Conservation (phyloP, 2,113 vertebrate genomes). For the Alethe castanea region DNA sequence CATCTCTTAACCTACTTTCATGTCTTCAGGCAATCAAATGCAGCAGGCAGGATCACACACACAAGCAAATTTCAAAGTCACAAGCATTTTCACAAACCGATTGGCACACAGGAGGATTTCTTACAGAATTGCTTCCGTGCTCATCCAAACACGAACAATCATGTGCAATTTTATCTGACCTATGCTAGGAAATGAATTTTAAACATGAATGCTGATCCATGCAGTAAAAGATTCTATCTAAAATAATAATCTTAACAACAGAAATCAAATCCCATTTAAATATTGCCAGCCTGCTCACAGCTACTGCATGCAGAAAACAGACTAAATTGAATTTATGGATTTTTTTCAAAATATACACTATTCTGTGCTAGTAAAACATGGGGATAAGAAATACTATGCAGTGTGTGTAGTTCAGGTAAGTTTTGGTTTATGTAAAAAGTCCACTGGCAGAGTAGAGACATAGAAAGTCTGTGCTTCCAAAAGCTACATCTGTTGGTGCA, state of each 20-base stretch:
- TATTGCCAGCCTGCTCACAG: neutral
- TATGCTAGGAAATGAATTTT: neutral
- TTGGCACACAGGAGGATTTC: slow-evolving; percentile 20
- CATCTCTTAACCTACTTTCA: neutral
- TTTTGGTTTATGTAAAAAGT: neutral
- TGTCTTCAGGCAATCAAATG: slow-evolving; percentile 26
- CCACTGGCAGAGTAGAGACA: neutral
- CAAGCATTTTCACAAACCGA: slow-evolving; percentile 30
- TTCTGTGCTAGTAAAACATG: neutral
- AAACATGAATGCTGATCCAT: neutral
- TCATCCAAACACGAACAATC: slow-evolving; percentile 12
- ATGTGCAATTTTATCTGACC: slow-evolving; percentile 35
- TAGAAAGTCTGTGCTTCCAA: neutral
- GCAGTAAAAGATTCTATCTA: neutral
- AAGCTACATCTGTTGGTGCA: neutral
- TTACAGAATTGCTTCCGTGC: neutral
- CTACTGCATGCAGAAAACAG: neutral
- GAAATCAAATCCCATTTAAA: slow-evolving; percentile 15
- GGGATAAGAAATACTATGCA: neutral
- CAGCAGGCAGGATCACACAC: neutral
- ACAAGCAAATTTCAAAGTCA: slow-evolving; percentile 15
- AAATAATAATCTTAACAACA: neutral
- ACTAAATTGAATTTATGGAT: neutral
- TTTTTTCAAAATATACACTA: neutral
- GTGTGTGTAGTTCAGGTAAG: neutral